phyloP scores from a whole-genome alignment of 2,113 vertebrate species.

The Cygnus buccinator region DNA sequence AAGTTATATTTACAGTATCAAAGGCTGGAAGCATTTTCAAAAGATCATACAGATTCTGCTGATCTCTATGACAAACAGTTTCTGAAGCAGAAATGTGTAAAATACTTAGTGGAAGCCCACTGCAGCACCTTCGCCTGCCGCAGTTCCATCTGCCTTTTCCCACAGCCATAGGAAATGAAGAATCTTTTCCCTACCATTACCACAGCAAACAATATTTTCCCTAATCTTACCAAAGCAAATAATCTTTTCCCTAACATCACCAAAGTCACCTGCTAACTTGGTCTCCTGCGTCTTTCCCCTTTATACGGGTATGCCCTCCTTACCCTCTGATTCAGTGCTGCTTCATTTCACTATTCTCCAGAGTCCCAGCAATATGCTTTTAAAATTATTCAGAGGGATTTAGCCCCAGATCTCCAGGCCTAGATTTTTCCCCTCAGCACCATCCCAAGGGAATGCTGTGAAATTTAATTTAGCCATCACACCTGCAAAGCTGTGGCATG shows the following conservation, averaged over 20 bases:
- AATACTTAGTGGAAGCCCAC: background rate
- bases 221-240: background rate
- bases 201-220: background rate
- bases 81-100: background rate
- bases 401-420: background rate
- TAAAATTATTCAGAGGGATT: conserved; percentile 19
- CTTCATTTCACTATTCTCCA: background rate
- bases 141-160: background rate
- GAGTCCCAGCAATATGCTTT: background rate
- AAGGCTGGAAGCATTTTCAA: background rate
- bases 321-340: background rate
- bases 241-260: background rate
- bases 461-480: conserved; percentile 25
- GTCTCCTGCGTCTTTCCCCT: background rate
- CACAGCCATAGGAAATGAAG: background rate
- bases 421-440: background rate
- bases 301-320: background rate
- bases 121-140: background rate
- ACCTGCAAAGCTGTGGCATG: background rate
- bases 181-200: background rate
- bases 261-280: background rate
- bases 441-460: background rate
- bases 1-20: background rate
- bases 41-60: background rate
- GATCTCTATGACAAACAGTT: background rate